phyloP scores from a whole-genome alignment of 2,888 invertebrate genomes.

The Mactromeris polynyma region DNA sequence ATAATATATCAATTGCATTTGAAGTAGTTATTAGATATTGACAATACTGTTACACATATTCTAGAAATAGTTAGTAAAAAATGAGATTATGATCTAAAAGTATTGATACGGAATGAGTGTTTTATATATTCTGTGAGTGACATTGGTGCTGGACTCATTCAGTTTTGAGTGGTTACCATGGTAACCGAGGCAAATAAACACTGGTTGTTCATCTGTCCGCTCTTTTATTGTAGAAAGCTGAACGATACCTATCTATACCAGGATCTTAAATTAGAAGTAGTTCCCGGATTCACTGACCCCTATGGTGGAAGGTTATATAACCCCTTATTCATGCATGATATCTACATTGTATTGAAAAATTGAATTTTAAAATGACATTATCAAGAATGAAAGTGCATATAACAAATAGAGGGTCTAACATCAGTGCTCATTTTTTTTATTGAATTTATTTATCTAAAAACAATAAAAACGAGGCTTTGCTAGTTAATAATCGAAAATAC shows the following conservation, averaged over 20 bases:
- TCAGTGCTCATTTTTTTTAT: too few relatives aligned
- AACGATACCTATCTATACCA: constrained; percentile 89
- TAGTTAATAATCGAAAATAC: too few relatives aligned
- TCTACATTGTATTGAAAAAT: not conserved
- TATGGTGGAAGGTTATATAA: constrained; percentile 90
- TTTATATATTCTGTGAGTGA: not conserved
- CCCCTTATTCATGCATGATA: not conserved
- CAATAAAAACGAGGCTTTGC: too few relatives aligned
- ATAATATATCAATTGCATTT: too few relatives aligned
- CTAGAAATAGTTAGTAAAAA: too few relatives aligned
- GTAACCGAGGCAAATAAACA: not conserved
- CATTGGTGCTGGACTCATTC: not conserved
- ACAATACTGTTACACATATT: too few relatives aligned
- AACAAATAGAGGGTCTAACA: too few relatives aligned
- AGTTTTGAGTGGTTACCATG: not conserved
- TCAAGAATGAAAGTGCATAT: too few relatives aligned
- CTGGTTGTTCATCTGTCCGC: not conserved
- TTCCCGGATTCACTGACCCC: constrained; percentile 96
- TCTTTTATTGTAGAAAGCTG: constrained; percentile 89
- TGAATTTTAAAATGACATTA: too few relatives aligned
- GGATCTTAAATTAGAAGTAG: constrained; percentile 90
- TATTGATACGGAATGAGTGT: not conserved
- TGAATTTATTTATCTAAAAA: too few relatives aligned
- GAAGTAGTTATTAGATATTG: too few relatives aligned
- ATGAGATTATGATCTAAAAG: too few relatives aligned